Evolutionary conservation across 2,797 vertebrate species (phyloP).

Genomic region (Urosaurus nigricauda): DNA sequence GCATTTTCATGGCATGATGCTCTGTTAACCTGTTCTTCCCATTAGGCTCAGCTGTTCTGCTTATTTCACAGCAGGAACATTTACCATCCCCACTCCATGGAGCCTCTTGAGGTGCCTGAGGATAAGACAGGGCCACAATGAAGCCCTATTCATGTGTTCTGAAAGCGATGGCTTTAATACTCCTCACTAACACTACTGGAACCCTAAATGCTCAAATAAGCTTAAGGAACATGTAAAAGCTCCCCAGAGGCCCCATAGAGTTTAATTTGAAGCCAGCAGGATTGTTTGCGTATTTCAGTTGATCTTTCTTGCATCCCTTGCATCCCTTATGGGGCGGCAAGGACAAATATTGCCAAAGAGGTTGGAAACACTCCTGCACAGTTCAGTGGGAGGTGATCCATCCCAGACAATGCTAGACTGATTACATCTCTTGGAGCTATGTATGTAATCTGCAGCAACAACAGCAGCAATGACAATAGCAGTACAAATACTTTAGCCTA

Average conservation of each 20-base stretch:
- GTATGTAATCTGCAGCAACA: too few species aligned
- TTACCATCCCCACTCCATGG: neutral
- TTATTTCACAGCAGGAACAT: neutral
- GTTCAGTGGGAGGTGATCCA: neutral
- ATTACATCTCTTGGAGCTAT: conserved; percentile 6
- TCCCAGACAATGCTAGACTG: neutral
- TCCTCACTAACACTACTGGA: neutral
- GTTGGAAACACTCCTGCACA: neutral
- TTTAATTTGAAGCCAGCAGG: conserved; percentile 23
- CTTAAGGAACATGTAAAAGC: conserved; percentile 13
- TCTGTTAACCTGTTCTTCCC: neutral
- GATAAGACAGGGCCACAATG: neutral
- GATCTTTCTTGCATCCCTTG: neutral
- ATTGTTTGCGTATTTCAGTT: neutral
- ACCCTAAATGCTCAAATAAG: neutral
- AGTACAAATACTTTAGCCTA: neutral
- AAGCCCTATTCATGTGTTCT: conserved; percentile 1
- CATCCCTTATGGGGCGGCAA: neutral
- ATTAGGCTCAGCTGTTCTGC: neutral
- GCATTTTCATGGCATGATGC: neutral
- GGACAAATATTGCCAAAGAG: neutral
- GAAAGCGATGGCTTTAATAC: conserved; percentile 9
- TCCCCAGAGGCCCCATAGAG: neutral
- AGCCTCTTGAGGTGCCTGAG: neutral
- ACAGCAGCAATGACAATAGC: neutral